Evolutionary conservation across 2,888 invertebrate genomes (phyloP).

Genomic region (Nyleta sp.): DNA sequence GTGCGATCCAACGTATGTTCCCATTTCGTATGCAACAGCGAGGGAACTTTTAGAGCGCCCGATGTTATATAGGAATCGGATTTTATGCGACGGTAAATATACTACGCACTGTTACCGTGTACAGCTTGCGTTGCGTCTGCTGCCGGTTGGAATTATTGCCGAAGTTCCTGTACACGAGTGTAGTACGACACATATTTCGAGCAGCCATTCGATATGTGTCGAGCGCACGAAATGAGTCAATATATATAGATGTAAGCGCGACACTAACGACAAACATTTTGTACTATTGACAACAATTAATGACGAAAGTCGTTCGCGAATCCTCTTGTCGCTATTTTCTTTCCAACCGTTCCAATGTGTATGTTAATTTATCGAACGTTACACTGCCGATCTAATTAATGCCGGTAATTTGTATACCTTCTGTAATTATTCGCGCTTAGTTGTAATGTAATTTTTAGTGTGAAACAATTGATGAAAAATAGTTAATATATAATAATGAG

Average conservation of each 20-base stretch:
- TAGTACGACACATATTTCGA: constrained; percentile 57
- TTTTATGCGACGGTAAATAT: constrained; percentile 65
- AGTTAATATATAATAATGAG: too few relatives aligned
- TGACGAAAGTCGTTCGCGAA: constrained; percentile 33
- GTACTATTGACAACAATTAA: constrained; percentile 56
- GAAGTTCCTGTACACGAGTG: constrained; percentile 59
- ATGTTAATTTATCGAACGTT: constrained; percentile 21
- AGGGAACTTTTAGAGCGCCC: constrained; percentile 56
- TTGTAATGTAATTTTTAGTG: too few relatives aligned
- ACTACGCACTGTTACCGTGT: constrained; percentile 62
- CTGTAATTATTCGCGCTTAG: not conserved
- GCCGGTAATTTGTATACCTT: constrained; percentile 1
- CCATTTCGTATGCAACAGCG: constrained; percentile 61
- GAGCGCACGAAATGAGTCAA: constrained; percentile 46
- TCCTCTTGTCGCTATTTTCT: constrained; percentile 27
- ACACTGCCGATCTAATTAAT: not conserved
- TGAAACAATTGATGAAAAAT: too few relatives aligned
- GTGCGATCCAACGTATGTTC: constrained; percentile 58
- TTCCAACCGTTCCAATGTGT: constrained; percentile 5
- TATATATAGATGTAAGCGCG: constrained; percentile 49
- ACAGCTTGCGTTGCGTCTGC: constrained; percentile 61
- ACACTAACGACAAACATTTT: constrained; percentile 50
- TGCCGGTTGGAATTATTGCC: constrained; percentile 60
- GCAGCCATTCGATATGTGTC: constrained; percentile 53
- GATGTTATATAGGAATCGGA: constrained; percentile 63